Conservation (phyloP, 2,113 vertebrate genomes). For the Amblyornis subalaris region DNA sequence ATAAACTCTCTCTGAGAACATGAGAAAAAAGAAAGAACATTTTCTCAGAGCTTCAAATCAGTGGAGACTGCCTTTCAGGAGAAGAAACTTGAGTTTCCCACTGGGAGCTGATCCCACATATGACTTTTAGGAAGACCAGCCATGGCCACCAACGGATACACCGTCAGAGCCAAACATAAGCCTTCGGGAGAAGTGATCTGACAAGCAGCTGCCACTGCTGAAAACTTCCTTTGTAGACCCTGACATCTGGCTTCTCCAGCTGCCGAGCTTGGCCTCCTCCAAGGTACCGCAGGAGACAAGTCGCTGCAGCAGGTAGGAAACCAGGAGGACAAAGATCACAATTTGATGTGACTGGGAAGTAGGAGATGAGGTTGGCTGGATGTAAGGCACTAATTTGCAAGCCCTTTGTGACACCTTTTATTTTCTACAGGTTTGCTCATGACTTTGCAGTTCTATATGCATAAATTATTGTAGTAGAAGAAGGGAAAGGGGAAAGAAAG, state of each 20-base stretch:
- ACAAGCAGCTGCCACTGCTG: conserved; percentile 43
- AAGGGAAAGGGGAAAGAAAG: not conserved
- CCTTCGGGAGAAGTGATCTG: not conserved
- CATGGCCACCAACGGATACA: not conserved
- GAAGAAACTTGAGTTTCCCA: conserved; percentile 12
- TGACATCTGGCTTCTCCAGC: conserved; percentile 37
- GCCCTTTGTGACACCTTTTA: not conserved
- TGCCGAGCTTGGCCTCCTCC: not conserved
- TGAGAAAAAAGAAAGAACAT: not conserved
- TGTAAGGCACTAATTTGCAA: not conserved
- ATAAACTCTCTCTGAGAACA: not conserved
- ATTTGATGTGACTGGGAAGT: not conserved
- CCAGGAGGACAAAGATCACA: not conserved
- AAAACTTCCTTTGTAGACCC: conserved; percentile 4
- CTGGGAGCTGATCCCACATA: not conserved
- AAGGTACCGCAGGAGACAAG: not conserved
- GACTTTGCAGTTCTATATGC: not conserved
- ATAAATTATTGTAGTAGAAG: not conserved
- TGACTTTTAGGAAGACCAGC: conserved; percentile 15
- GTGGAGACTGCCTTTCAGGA: not conserved
- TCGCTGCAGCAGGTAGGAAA: not conserved
- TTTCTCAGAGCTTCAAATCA: not conserved
- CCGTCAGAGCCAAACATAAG: not conserved
- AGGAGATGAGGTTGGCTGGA: not conserved
- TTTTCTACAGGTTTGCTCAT: not conserved